phyloP scores from a whole-genome alignment of 2,113 vertebrate genomes.

The Carollia perspicillata region DNA sequence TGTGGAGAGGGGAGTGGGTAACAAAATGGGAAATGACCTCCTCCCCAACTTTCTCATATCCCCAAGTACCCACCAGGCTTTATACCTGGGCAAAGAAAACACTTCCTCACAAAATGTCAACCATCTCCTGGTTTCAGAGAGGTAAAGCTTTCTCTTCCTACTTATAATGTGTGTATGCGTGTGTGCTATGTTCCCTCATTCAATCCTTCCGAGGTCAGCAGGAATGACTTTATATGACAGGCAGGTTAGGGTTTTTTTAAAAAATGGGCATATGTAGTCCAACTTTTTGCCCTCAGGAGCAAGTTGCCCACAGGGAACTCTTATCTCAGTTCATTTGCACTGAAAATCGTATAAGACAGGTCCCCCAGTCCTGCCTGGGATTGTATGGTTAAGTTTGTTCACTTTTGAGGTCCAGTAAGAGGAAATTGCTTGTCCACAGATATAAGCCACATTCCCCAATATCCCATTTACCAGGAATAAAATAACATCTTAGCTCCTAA shows the following conservation, averaged over 20 bases:
- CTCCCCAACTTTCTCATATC: not conserved
- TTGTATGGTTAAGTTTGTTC: not conserved
- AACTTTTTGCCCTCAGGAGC: not conserved
- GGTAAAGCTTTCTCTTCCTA: not conserved
- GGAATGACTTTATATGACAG: not conserved
- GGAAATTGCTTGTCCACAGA: not conserved
- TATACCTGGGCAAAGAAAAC: not conserved
- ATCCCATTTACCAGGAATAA: constrained; percentile 23
- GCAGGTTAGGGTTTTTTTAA: not conserved
- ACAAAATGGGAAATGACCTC: not conserved
- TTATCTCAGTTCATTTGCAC: not conserved
- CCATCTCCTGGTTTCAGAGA: not conserved
- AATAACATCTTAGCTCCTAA: not conserved
- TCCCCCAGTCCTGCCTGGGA: not conserved
- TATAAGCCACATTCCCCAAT: not conserved
- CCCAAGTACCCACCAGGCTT: not conserved
- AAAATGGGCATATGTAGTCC: not conserved
- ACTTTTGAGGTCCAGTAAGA: not conserved
- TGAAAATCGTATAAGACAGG: not conserved
- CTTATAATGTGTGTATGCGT: not conserved
- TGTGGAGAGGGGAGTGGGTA: not conserved
- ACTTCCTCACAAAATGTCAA: not conserved
- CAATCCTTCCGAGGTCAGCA: not conserved
- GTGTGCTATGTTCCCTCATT: not conserved
- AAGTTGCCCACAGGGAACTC: not conserved